Conservation (phyloP, 2,113 vertebrate species). For the Urocitellus parryii region DNA sequence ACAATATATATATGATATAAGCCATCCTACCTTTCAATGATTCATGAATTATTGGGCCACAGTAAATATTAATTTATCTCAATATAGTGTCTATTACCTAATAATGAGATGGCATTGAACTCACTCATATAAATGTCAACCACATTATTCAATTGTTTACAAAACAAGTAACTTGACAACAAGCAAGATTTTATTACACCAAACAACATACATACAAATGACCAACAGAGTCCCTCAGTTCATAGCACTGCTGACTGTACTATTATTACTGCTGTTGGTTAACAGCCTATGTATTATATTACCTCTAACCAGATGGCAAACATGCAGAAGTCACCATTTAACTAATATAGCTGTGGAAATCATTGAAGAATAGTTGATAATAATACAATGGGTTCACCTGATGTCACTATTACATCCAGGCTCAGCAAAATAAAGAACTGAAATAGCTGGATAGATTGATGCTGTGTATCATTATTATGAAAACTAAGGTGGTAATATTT, state of each 20-base stretch:
- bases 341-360: not conserved
- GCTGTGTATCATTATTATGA: not conserved
- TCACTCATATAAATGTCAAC: conserved; percentile 46
- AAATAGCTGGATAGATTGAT: not conserved
- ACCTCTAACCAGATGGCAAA: conserved; percentile 9
- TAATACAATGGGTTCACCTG: not conserved
- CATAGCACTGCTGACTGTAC: not conserved
- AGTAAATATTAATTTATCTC: not conserved
- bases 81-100: not conserved
- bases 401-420: not conserved
- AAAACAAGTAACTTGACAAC: conserved; percentile 58
- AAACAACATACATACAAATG: conserved; percentile 55
- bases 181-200: conserved; percentile 48
- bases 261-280: not conserved
- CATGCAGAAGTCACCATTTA: not conserved
- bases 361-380: not conserved
- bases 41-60: not conserved
- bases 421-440: not conserved
- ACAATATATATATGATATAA: not conserved
- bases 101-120: conserved; percentile 11
- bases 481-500: not conserved
- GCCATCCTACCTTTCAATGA: not conserved
- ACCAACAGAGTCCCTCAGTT: not conserved
- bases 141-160: conserved; percentile 27
- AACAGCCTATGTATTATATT: not conserved